These are phyloP conservation scores for Nansenia antarctica DNA, from an alignment of 2,113 vertebrate species.

Conservation along the genomic window DNA sequence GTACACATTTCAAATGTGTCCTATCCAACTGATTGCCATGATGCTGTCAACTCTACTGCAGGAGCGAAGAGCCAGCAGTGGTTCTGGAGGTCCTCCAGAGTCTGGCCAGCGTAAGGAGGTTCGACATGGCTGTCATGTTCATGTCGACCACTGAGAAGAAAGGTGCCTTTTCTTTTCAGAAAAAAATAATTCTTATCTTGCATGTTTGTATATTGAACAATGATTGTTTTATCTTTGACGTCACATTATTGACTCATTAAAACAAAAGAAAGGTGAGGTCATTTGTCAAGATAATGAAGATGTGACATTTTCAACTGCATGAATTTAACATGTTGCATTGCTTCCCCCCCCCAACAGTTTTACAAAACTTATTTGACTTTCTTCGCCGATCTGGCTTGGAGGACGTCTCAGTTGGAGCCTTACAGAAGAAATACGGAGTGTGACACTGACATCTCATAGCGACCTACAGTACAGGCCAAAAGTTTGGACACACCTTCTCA, in stretches of 20 bases:
- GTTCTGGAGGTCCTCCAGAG: constrained; percentile 83
- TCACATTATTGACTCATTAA: neutral
- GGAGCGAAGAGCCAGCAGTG: constrained; percentile 79
- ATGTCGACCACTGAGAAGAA: constrained; percentile 88
- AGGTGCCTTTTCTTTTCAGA: constrained; percentile 69
- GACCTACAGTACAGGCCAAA: too few species aligned
- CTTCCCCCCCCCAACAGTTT: constrained; percentile 83
- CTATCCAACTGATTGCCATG: neutral
- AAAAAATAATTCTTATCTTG: too few species aligned
- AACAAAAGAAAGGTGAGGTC: too few species aligned
- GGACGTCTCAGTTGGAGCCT: constrained; percentile 61
- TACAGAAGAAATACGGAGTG: constrained; percentile 84
- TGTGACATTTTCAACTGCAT: neutral
- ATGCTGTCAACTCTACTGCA: constrained; percentile 41
- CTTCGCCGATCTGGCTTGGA: constrained; percentile 77
- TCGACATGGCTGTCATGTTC: constrained; percentile 96
- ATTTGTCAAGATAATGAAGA: neutral
- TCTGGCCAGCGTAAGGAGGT: constrained; percentile 85
- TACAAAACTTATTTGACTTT: constrained; percentile 82
- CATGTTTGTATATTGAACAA: neutral
- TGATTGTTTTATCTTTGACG: too few species aligned
- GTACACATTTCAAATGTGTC: neutral
- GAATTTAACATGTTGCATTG: constrained; percentile 30
- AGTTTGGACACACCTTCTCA: too few species aligned
- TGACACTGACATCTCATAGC: constrained; percentile 62